Base-by-base conservation (phyloP, 2,113 vertebrate genomes). In the Brachyhypopomus occidentalis region DNA sequence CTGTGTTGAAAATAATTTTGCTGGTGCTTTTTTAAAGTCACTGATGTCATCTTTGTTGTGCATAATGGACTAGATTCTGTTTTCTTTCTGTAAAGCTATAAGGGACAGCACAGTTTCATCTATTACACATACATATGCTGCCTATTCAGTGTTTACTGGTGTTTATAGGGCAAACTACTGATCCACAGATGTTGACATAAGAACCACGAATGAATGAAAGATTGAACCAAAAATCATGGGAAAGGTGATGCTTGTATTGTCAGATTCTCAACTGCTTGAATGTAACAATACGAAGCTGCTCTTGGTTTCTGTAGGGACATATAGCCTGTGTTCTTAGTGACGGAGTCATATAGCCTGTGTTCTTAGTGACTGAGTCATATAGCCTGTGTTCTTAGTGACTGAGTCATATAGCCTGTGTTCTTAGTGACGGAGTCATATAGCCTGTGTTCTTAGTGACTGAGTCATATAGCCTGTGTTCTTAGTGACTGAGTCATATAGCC, bases 11-110 rank as follows among this genome's bases (percentile, higher is more conserved):
- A 22, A 19, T 14, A n/a, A 20, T 58, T 79, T 12, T 78, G 62
- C 69, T 72, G 72, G 77, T 87, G 81, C 77, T 73, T 88, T 86
- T 74, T 77, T 48, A 79, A 45, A 77, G 74, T 48, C n/a, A 52
- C 76, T 81, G 86, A 81, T 86, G 83, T 75, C 86, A 30, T 66
- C 25, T 56, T 64, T 69, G 60, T 64, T 77, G 27, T 55, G n/a
- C 17, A 19, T 30, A 36, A 17, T 36, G 36, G 12, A 59, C n/a
- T 41, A 34, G 52, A 25, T 69, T 52, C 48, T 63, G 30, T 62
- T 22, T 30, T 62, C 52, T 52, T 52, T 14, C 9, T 52, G 12
- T 52, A 14, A 52, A 52, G 12, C 45, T 52, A 41, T 41, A 41
- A 41, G 41, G 41, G 41, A 41, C 41, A 41, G 6, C 36, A 41